phyloP scores from a whole-genome alignment of 30 jellyfish, hydroid and myxozoan genomes.

The Clytia hemisphaerica region DNA sequence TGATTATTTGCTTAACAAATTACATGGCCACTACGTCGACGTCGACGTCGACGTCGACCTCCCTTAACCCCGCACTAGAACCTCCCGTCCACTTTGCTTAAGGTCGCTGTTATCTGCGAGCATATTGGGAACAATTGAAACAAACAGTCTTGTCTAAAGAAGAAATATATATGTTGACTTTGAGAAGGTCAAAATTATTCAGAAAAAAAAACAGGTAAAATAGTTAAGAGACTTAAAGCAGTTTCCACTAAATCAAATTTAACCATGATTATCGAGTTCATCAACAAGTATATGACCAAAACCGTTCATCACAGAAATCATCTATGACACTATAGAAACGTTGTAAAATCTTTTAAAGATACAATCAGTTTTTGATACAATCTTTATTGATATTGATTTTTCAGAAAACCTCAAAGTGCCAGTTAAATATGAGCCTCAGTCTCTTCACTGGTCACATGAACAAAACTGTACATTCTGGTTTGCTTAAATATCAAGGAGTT shows the following conservation, averaged over 20 bases:
- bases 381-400: slow-evolving; percentile 16
- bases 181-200: no score
- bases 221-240: slow-evolving; percentile 21
- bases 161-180: no score
- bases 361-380: slow-evolving; percentile 23
- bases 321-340: slow-evolving; percentile 25
- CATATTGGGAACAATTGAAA: slow-evolving; percentile 20
- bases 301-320: slow-evolving; percentile 35
- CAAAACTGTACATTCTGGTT: slow-evolving; percentile 29
- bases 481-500: slow-evolving; percentile 24
- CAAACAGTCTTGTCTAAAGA: no score
- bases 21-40: no score
- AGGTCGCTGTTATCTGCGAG: no score
- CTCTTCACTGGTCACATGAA: slow-evolving; percentile 36
- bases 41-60: no score
- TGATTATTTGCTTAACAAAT: no score
- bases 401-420: slow-evolving; percentile 16
- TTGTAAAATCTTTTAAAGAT: slow-evolving; percentile 10
- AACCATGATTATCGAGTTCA: slow-evolving; percentile 10
- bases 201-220: slow-evolving; percentile 21
- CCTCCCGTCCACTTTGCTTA: no score
- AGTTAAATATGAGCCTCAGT: slow-evolving; percentile 29
- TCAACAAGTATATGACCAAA: slow-evolving; percentile 13
- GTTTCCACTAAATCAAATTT: slow-evolving; percentile 9
- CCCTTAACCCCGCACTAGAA: no score